These are phyloP conservation scores for Nephrocerus scutellatus DNA, from an alignment of 2,888 invertebrate species.

Conservation along the genomic window DNA sequence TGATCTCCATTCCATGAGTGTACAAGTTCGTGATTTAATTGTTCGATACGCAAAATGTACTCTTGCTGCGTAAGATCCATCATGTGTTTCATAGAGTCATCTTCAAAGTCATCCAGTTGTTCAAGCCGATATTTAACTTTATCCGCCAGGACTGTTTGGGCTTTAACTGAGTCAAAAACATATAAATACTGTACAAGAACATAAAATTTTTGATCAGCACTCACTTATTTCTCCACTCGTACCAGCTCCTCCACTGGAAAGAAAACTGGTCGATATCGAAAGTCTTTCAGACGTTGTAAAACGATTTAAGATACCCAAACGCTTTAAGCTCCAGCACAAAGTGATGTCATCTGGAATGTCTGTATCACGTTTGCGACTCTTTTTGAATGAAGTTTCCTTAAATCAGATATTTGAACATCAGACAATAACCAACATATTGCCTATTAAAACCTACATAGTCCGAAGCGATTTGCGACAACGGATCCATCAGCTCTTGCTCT, in stretches of 20 bases:
- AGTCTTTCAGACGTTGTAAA: conserved; percentile 92
- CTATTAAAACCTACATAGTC: conserved; percentile 34
- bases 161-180: conserved; percentile 64
- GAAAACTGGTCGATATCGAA: conserved; percentile 81
- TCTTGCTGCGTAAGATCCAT: conserved; percentile 88
- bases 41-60: conserved; percentile 79
- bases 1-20: conserved; percentile 93
- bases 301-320: conserved; percentile 72
- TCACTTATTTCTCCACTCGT: conserved; percentile 57
- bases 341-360: conserved; percentile 43
- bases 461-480: conserved; percentile 56
- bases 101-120: conserved; percentile 92
- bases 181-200: conserved; percentile 36
- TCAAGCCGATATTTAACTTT: conserved; percentile 86
- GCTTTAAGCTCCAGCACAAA: conserved; percentile 69
- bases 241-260: conserved; percentile 59
- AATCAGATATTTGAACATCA: no score
- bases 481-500: conserved; percentile 54
- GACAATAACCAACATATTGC: neutral
- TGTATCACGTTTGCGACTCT: conserved; percentile 31
- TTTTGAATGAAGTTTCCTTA: conserved; percentile 34
- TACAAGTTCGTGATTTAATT: conserved; percentile 84
- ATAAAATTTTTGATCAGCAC: conserved; percentile 9
- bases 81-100: conserved; percentile 77
- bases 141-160: conserved; percentile 68